Base-by-base conservation (phyloP, 2,113 vertebrate species). In the Ellobius talpinus region DNA sequence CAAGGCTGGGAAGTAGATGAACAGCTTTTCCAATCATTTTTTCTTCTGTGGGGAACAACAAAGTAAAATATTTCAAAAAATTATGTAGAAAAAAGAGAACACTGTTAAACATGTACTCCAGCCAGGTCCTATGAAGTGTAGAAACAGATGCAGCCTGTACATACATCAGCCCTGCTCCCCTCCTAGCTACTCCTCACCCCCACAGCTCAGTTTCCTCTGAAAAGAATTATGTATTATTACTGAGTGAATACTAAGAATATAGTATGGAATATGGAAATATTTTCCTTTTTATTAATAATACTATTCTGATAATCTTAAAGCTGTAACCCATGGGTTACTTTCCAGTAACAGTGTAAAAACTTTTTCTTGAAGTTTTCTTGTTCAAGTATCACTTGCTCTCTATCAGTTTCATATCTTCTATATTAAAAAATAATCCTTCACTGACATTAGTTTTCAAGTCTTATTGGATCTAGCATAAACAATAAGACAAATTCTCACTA, bases 61-160 rank as follows among this genome's bases (percentile, higher is more conserved):
- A 65, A 74, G 4, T 88, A 58, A 5, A 12, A 29, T 61, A 61
- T 52, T 84, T 96, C 11, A 91, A 16, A 33, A 12, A 26, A 66
- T 52, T 8, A n/a, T n/a, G n/a, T 39, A 58, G 66, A 88, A 42
- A 14, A 16, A 61, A 68, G 7, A 12, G 70, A 94, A 47, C 11
- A n/a, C 3, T 55, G 24, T 55, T 74, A 8, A 3, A 65, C 3
- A 12, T 82, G 0, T 9, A n/a, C 12, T 73, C 13, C 0, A 72
- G 65, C 13, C 4, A 31, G 63, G 21, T 39, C 3, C 7, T 33
- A 33, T 17, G 42, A 47, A 74, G 1, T 13, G 2, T 16, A 29
- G 24, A 77, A 7, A n/a, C 47, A 70, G 24, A 94, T 23, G 13
- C 2, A n/a, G 1, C 2, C 13, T 70, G 39, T 3, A 19, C 26